Base-by-base conservation (phyloP, 1,140 invertebrate species). In the Tetramorium alpestre region DNA sequence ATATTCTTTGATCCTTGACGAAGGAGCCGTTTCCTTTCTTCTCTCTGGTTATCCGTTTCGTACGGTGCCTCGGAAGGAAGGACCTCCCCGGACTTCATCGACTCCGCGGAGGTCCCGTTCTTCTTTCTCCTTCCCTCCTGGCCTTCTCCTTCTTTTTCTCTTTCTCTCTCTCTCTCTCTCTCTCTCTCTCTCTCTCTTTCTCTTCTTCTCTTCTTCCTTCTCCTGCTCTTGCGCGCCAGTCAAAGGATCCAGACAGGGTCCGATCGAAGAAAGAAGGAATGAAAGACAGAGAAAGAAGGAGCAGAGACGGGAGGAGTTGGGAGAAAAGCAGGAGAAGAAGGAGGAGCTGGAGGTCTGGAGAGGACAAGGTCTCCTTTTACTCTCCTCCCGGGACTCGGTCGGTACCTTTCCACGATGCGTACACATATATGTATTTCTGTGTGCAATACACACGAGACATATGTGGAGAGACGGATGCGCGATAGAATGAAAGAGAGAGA, bases 1-100 rank as follows among this genome's bases (percentile, higher is more conserved):
- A 88, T 91, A 92, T 93, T 87, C 92, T 93, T 93, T 93, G 92
- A 92, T 93, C 92, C 92, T 93, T 64, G 77, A 86, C 87, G 87
- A 87, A 88, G 88, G 91, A 93, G 89, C 86, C 89, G 85, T 91
- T 90, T 88, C 67, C 87, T 89, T 86, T 87, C 65, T 86, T 87
- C 85, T 88, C 89, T 88, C 81, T 89, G 80, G 75, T 85, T 85
- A 85, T 87, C 56, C 88, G 86, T 87, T 89, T 85, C 70, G 82
- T 86, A 78, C 75, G 78, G 85, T 76, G 85, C 64, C 51, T 88
- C 87, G 86, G 87, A 91, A 91, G 87, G 89, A 90, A 94, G 92
- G 93, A 94, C 93, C 93, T 94, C 93, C 93, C 93, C 92, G 92
- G 92, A 93, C 93, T 92, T 89, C 86, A 86, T 69, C 60, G 85